A percentile compares a stretch with the other conserved stretches of the same genome.
Evolutionary conservation across 1,140 invertebrate genomes (phyloP).

Genomic region (Mamestra configurata): DNA sequence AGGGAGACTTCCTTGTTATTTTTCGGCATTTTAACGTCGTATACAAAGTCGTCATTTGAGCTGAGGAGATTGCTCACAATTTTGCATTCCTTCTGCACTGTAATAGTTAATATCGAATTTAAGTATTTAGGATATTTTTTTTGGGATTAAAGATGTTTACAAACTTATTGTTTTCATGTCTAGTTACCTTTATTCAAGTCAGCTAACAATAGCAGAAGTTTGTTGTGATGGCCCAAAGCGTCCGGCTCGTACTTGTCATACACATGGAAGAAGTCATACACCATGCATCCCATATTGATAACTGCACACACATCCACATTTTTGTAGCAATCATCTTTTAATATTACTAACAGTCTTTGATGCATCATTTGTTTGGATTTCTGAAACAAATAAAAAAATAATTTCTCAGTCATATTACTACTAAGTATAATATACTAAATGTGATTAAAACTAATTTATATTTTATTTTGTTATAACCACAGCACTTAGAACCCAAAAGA

Average conservation of each 20-base stretch:
- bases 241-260: slow-evolving; percentile 80
- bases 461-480: too few species aligned
- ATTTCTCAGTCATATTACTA: too few species aligned
- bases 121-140: too few species aligned
- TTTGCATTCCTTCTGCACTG: slow-evolving; percentile 84
- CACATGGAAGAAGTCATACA: slow-evolving; percentile 79
- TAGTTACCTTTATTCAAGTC: slow-evolving; percentile 81
- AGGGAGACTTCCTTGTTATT: slow-evolving; percentile 59
- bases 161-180: not conserved
- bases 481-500: too few species aligned
- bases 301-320: slow-evolving; percentile 71
- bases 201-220: slow-evolving; percentile 66
- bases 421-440: too few species aligned
- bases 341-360: slow-evolving; percentile 69
- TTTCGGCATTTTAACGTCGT: slow-evolving; percentile 65
- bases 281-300: slow-evolving; percentile 78
- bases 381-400: too few species aligned
- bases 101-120: slow-evolving; percentile 64
- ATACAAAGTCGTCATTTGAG: slow-evolving; percentile 65
- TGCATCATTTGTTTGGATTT: slow-evolving; percentile 83
- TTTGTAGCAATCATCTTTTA: slow-evolving; percentile 67
- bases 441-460: too few species aligned
- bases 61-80: slow-evolving; percentile 76
- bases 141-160: too few species aligned
- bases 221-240: slow-evolving; percentile 70